Base-by-base conservation (phyloP, 2,797 vertebrate genomes). In the Ciconia nigra region DNA sequence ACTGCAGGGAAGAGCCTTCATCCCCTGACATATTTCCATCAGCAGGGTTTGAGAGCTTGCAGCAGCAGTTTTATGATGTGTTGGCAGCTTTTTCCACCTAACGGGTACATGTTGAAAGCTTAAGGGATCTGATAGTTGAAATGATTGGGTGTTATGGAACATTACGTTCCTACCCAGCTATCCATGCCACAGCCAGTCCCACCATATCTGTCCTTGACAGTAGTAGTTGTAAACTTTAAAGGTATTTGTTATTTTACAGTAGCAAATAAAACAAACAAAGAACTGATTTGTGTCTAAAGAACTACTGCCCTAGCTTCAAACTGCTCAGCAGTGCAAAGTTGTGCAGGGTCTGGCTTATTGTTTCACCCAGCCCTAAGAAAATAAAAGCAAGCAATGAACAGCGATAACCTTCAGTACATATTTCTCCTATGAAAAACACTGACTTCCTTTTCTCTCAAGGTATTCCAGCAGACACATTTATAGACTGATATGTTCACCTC, bases 1-100 rank as follows among this genome's bases (percentile, higher is more conserved):
- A 78, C 77, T 7, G 57, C 83, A 9, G 66, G 90, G 87, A 94
- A 90, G 51, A 95, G 78, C 49, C 78, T 94, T 88, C 88, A 42
- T 67, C 69, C 81, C 93, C 90, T 88, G 94, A 96, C 92, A 62
- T 11, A 21, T 55, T 86, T 89, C 96, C 94, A 92, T 96, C 96
- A 95, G 84, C 96, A 77, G 81, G 80, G 81, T 20, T n/a, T 73
- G 46, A 69, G 80, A 73, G 82, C 81, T 19, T 58, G 62, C 87
- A 83, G 84, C 72, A 90, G 86, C 81, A 26, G 59, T 67, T 94
- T 92, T 29, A 42, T 29, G 91, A 93, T 77, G 82, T 19, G 87
- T 47, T 83, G 80, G 81, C 92, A 95, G 87, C 74, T 95, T 44
- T 81, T 81, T 71, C 87, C 89, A 82, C 89, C 83, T 85, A 87